Conservation (phyloP, 2,888 invertebrate genomes). For the Pachliopta kotzebuea region DNA sequence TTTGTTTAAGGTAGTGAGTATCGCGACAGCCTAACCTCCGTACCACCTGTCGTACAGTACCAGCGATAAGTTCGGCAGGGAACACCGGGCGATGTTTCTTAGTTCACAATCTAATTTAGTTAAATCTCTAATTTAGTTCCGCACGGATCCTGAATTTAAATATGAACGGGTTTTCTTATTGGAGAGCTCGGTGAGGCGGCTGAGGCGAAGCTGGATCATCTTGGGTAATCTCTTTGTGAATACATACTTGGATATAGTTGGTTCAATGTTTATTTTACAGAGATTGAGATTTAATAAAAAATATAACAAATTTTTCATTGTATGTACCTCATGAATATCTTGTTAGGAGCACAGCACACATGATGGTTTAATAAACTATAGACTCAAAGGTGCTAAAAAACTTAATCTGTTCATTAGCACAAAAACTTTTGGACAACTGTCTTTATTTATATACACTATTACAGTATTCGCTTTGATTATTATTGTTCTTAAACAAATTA, state of each 20-base stretch:
- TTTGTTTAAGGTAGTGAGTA: neutral
- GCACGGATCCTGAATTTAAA: conserved; percentile 39
- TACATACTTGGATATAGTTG: neutral
- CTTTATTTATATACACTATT: too few species aligned
- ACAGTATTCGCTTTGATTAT: too few species aligned
- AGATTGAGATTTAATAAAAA: neutral
- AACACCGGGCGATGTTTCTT: conserved; percentile 43
- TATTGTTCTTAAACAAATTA: too few species aligned
- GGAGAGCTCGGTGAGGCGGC: neutral
- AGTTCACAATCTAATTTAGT: conserved; percentile 51
- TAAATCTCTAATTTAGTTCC: conserved; percentile 48
- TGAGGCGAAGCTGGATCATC: conserved; percentile 1
- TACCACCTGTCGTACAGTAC: neutral
- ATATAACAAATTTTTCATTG: neutral
- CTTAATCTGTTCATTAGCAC: too few species aligned
- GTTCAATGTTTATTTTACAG: neutral
- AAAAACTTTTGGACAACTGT: too few species aligned
- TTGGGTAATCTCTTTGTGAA: conserved; percentile 14
- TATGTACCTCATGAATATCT: too few species aligned
- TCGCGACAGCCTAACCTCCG: conserved; percentile 3
- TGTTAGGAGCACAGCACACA: too few species aligned
- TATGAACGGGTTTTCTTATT: conserved; percentile 26
- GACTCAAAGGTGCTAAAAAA: too few species aligned
- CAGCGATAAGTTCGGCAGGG: conserved; percentile 44
- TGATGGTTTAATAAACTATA: too few species aligned